Evolutionary conservation across 2,888 invertebrate species (phyloP), one percentile per base, ranked within the genome.

Genomic region (Argynnis bischoffii): DNA sequence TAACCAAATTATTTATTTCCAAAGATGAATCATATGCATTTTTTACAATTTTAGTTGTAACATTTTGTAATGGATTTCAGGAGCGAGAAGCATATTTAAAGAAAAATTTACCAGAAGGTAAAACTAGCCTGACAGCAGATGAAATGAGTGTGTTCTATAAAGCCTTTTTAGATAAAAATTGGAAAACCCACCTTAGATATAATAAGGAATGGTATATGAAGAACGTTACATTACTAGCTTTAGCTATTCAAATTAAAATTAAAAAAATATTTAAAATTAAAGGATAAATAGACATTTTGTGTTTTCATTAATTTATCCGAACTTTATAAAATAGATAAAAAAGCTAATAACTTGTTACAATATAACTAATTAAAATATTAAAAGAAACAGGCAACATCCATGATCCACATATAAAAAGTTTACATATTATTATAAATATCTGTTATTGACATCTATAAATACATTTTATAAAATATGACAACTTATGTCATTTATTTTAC

Each of bases 121-220:
- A 94, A 74, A 89, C 93, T 64, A 94, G 94, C 54, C 82, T 96
- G 26, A 94, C 95, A 5, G 95, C 97, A 1, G 97, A 97, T 87
- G 96, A 97, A 86, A 96, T 98, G 96, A 97, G 98, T 77, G 94
- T 95, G 31, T 98, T 98, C 87, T 98, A 98, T 81, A 97, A 97
- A 89, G 87, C 94, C 60, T 98, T 98, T 83, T 90, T 98, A 15
- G 96, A 98, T 83, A 95, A 96, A 80, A 96, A 98, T 83, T 96
- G 96, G 95, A 94, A 93, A 75, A 85, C 90, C 0, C 98, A 98
- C 84, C 87, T 96, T 0, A 87, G 92, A 69, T 98, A 98, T 82
- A 98, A 98, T 81, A 90, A 95, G 64, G 94, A 95, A 69, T 98
- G 98, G 98, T 97, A 98, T 84, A 94, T 94, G 77, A 96, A 94